These are phyloP conservation scores for Reticulitermes speratus DNA, from an alignment of 1,140 invertebrate species.

Conservation along the genomic window DNA sequence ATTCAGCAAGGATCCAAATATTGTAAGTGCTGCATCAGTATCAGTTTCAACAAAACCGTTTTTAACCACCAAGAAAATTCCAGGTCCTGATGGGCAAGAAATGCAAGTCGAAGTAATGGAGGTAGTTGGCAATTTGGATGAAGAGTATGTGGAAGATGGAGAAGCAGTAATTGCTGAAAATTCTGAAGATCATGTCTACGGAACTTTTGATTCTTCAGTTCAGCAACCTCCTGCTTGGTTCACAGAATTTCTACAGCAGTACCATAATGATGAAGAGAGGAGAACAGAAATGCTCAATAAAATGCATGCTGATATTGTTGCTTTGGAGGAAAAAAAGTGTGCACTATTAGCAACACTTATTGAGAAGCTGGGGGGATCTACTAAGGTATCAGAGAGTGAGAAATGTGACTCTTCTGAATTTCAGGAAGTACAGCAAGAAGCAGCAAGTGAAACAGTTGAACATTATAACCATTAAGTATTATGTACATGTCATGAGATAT, in stretches of 20 bases:
- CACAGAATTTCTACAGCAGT: constrained; percentile 26
- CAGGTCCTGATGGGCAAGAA: constrained; percentile 18
- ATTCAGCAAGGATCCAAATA: constrained; percentile 29
- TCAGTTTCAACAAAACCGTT: background rate
- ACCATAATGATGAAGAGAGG: constrained; percentile 24
- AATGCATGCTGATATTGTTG: constrained; percentile 30
- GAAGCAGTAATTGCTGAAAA: constrained; percentile 6
- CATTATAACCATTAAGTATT: background rate
- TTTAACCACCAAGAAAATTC: constrained; percentile 8
- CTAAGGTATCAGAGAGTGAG: background rate
- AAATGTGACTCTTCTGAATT: background rate
- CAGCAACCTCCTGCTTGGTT: constrained; percentile 28
- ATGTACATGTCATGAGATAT: too few relatives aligned
- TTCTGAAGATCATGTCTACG: background rate
- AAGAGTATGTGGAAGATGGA: constrained; percentile 19
- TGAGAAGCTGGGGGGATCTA: constrained; percentile 18
- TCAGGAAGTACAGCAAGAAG: background rate
- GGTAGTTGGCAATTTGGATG: constrained; percentile 21
- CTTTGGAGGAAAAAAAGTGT: constrained; percentile 28
- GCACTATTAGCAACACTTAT: constrained; percentile 26
- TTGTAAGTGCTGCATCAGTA: constrained; percentile 24
- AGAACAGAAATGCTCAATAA: constrained; percentile 22
- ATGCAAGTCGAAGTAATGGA: constrained; percentile 28
- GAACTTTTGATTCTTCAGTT: background rate
- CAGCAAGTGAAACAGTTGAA: background rate